phyloP scores from a whole-genome alignment of 1,140 invertebrate species.

The Papilio helenus region DNA sequence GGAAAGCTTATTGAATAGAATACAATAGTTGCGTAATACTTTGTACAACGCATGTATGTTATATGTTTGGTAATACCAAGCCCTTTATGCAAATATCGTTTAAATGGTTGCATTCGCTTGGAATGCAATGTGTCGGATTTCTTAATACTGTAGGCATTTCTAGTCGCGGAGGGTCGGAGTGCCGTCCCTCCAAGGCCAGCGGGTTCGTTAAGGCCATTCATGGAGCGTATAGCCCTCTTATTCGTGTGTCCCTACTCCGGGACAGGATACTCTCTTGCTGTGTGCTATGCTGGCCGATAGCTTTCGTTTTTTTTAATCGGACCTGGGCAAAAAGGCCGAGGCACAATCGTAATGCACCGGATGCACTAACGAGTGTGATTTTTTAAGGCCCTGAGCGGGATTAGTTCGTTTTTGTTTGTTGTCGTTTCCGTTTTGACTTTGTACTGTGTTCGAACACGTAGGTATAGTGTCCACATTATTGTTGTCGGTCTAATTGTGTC shows the following conservation, averaged over 20 bases:
- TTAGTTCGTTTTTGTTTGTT: conserved; percentile 70
- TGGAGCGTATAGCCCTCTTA: conserved; percentile 56
- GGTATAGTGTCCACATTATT: conserved; percentile 20
- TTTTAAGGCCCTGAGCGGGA: conserved; percentile 65
- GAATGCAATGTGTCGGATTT: conserved; percentile 42
- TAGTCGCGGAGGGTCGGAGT: conserved; percentile 52
- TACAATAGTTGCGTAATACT: not conserved
- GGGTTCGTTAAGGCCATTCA: conserved; percentile 80
- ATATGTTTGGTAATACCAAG: not conserved
- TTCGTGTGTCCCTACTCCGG: conserved; percentile 54
- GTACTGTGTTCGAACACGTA: conserved; percentile 40
- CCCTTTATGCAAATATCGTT: conserved; percentile 24
- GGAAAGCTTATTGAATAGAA: not conserved
- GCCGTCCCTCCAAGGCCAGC: conserved; percentile 73
- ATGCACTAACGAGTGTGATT: conserved; percentile 80
- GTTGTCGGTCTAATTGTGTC: conserved; percentile 33
- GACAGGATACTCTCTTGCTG: conserved; percentile 72
- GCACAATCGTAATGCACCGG: conserved; percentile 78
- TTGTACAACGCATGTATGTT: not conserved
- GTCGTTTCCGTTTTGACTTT: conserved; percentile 63
- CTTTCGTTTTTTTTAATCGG: conserved; percentile 70
- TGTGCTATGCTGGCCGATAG: conserved; percentile 69
- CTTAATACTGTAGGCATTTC: conserved; percentile 43
- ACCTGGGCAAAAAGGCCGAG: conserved; percentile 65
- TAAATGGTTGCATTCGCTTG: conserved; percentile 7